Percentiles rank a stretch among this genome's conserved stretches.
These are phyloP conservation scores for Steromphala cineraria DNA, from an alignment of 2,888 invertebrate species.

Conservation along the genomic window DNA sequence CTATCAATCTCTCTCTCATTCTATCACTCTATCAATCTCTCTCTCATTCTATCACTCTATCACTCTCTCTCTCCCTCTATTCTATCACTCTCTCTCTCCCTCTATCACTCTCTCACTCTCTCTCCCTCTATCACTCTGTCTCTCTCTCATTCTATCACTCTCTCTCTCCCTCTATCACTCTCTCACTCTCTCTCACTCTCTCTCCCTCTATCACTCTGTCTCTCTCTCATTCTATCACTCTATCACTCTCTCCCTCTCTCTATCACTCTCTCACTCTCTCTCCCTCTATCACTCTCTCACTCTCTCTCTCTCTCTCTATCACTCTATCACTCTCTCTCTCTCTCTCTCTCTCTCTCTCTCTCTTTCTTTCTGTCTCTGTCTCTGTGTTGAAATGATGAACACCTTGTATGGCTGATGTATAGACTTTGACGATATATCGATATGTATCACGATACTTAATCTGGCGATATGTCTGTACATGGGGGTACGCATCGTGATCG, in stretches of 20 bases:
- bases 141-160: constrained; percentile 19
- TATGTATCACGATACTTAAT: no score
- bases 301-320: constrained; percentile 24
- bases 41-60: no score
- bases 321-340: neutral
- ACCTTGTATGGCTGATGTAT: no score
- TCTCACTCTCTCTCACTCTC: neutral
- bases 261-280: constrained; percentile 16
- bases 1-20: no score
- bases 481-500: no score
- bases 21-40: no score
- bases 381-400: constrained; percentile 18
- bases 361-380: constrained; percentile 11
- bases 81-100: no score
- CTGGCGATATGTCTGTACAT: no score
- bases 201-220: neutral
- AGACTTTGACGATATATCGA: no score
- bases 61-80: no score
- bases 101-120: no score
- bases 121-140: constrained; percentile 7
- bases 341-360: neutral
- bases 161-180: neutral
- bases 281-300: no score
- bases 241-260: neutral
- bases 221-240: constrained; percentile 1